phyloP scores from a whole-genome alignment of 2,113 vertebrate species.

The Thamnophis sirtalis region DNA sequence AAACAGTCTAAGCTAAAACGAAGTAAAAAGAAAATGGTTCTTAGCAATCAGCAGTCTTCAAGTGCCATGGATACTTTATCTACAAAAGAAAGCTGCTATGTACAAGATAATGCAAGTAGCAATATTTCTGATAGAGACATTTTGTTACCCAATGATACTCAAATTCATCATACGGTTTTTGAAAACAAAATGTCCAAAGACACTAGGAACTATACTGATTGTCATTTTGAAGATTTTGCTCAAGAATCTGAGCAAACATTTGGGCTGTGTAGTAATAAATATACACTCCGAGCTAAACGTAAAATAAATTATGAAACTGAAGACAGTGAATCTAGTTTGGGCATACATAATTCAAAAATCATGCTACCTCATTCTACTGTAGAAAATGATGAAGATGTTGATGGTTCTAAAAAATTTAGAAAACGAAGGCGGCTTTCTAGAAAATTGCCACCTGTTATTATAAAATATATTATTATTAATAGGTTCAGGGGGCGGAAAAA shows the following conservation, averaged over 20 bases:
- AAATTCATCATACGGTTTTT: slow-evolving; percentile 66
- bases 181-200: slow-evolving; percentile 71
- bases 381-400: slow-evolving; percentile 71
- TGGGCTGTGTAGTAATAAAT: slow-evolving; percentile 88
- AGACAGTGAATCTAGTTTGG: slow-evolving; percentile 78
- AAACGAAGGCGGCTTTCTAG: slow-evolving; percentile 86
- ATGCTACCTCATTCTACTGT: slow-evolving; percentile 62
- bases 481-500: slow-evolving; percentile 98
- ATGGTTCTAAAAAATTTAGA: slow-evolving; percentile 76
- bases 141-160: slow-evolving; percentile 64
- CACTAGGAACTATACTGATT: slow-evolving; percentile 64
- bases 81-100: slow-evolving; percentile 68
- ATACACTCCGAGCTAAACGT: slow-evolving; percentile 88
- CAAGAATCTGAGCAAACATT: slow-evolving; percentile 76
- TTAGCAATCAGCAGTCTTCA: slow-evolving; percentile 62
- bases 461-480: slow-evolving; percentile 99
- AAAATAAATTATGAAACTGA: slow-evolving; percentile 85
- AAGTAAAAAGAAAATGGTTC: slow-evolving; percentile 75
- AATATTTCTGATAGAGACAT: slow-evolving; percentile 68
- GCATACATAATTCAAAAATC: slow-evolving; percentile 74
- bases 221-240: slow-evolving; percentile 68
- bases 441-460: slow-evolving; percentile 93
- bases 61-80: slow-evolving; percentile 54
- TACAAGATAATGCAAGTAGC: slow-evolving; percentile 65
- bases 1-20: slow-evolving; percentile 82